These are phyloP conservation scores for Acanthurus lineatus DNA, from an alignment of 2,797 vertebrate genomes.

Conservation along the genomic window DNA sequence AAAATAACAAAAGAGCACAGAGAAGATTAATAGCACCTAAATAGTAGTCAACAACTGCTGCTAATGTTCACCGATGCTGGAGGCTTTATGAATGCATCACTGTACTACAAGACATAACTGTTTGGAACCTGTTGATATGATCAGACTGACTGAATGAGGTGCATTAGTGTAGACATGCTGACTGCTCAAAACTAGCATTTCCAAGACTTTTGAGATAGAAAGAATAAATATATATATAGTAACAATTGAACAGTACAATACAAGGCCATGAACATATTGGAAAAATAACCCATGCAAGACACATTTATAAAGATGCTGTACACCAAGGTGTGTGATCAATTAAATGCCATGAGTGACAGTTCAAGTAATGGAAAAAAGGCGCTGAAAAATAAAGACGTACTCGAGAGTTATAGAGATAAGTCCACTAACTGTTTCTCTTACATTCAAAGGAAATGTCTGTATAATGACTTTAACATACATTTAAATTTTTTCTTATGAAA, in stretches of 20 bases:
- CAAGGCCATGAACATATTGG: constrained; percentile 77
- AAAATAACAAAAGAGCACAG: constrained; percentile 61
- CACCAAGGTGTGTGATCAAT: constrained; percentile 66
- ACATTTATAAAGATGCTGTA: constrained; percentile 74
- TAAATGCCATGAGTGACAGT: constrained; percentile 63
- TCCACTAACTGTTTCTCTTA: constrained; percentile 57
- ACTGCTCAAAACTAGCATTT: constrained; percentile 72
- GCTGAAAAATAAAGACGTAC: constrained; percentile 39
- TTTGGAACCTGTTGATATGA: constrained; percentile 68
- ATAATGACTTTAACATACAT: constrained; percentile 42
- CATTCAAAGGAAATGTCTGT: constrained; percentile 77
- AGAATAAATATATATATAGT: constrained; percentile 72
- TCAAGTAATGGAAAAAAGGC: constrained; percentile 75
- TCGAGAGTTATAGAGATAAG: constrained; percentile 49
- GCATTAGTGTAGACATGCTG: constrained; percentile 74
- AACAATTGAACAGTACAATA: constrained; percentile 76
- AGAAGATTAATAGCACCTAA: constrained; percentile 77
- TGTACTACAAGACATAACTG: constrained; percentile 63
- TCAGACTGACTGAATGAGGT: constrained; percentile 63
- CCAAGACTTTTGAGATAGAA: constrained; percentile 69
- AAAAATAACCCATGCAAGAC: constrained; percentile 78
- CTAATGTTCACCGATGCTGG: constrained; percentile 65
- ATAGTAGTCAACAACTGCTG: constrained; percentile 64
- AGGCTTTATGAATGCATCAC: constrained; percentile 68
- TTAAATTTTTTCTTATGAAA: constrained; percentile 26